Evolutionary conservation across 2,797 vertebrate genomes (phyloP), one percentile per base, ranked within the genome.

Genomic region (Phrynocephalus vlangalii): DNA sequence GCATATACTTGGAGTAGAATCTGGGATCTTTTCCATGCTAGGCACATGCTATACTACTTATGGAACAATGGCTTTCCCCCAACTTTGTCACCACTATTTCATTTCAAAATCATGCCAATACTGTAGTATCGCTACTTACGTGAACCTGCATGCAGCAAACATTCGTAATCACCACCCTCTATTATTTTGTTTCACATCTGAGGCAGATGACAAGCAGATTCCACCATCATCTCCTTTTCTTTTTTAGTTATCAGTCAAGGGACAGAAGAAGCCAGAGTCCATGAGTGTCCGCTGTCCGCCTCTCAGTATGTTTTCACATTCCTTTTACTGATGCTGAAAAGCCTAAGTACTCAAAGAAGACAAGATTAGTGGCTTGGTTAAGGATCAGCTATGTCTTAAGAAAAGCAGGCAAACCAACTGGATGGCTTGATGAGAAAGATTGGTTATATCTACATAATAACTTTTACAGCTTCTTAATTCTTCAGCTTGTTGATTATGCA

Each of bases 21-120:
- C 79, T 38, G 10, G 16, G 33, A 67, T 99, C 98, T 48, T 98
- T 98, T 1, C 98, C 98, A 0, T 99, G 98, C 98, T 97, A 99
- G 92, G 97, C 99, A 96, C 99, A 52, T 63, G 22, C 60, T 66
- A 5, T 16, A 11, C 2, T 38, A 24, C 22, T 81, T 56, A 56
- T 56, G 52, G 63, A 81, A 2, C 33, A 6, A 1, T 44, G 63
- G 5, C 79, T 33, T 33, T 99, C 48, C 6, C 56, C 30, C 20
- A 30, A 80, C 52, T 33, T 33, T 63, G 52, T 38, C n/a, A 63
- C 33, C 33, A 6, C 4, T 79, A 22, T 33, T 5, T 20, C 20
- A 79, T 60, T 60, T 60, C 26, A 63, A 63, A 80, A 63, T 16
- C 73, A 60, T 33, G 82, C n/a, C 82, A 75, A 8, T 63, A 50